Conservation (phyloP, 2,797 vertebrate species). For the Oophaga sylvatica region DNA sequence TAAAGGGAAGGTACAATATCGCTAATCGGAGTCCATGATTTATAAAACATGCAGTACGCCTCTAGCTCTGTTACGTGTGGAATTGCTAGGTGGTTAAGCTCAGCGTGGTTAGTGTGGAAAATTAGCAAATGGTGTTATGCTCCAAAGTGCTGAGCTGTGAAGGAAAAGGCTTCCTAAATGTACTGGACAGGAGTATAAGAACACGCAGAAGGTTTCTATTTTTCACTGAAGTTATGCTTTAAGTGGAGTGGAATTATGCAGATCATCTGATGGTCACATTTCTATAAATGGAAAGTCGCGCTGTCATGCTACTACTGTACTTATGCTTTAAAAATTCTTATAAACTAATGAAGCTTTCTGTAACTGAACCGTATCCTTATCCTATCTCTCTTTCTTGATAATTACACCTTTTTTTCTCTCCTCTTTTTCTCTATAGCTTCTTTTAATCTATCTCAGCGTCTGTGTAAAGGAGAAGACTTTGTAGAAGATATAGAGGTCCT, state of each 20-base stretch:
- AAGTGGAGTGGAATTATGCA: not conserved
- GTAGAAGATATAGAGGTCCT: constrained; percentile 88
- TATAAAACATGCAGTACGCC: too few relatives aligned
- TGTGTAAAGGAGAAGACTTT: constrained; percentile 92
- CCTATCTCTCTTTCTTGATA: constrained; percentile 77
- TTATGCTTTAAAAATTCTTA: not conserved
- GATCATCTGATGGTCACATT: not conserved
- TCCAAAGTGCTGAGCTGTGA: not conserved
- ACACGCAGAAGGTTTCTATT: not conserved
- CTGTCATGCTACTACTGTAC: not conserved
- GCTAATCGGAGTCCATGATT: too few relatives aligned
- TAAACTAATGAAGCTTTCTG: not conserved
- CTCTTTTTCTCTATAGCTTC: constrained; percentile 85
- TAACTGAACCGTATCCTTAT: constrained; percentile 63
- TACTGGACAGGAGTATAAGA: not conserved
- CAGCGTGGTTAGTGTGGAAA: too few relatives aligned
- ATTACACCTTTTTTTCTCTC: constrained; percentile 79
- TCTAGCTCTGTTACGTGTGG: too few relatives aligned
- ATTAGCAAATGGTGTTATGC: not conserved
- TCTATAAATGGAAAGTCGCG: not conserved
- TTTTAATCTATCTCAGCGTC: constrained; percentile 97
- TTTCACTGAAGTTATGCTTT: not conserved
- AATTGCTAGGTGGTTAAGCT: too few relatives aligned
- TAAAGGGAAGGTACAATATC: too few relatives aligned
- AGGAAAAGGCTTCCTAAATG: not conserved